phyloP scores from a whole-genome alignment of 2,888 invertebrate genomes.

The Tetanocera ferruginea region DNA sequence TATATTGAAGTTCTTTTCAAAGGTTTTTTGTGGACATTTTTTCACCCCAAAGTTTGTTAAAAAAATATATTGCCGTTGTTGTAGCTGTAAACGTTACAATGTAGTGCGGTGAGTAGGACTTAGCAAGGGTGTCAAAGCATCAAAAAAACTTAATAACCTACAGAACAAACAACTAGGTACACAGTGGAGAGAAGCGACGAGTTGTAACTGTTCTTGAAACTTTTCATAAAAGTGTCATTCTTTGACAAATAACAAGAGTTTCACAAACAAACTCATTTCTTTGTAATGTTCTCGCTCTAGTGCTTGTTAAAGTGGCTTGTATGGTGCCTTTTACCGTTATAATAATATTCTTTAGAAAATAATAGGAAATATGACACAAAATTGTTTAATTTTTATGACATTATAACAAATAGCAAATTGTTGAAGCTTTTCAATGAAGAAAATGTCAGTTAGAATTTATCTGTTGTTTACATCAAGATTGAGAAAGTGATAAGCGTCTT shows the following conservation, averaged over 20 bases:
- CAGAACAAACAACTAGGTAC: background rate
- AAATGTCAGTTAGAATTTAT: no score
- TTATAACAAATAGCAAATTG: no score
- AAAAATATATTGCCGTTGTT: background rate
- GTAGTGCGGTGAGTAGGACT: background rate
- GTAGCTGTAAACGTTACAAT: background rate
- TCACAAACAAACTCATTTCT: background rate
- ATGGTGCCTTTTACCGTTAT: no score
- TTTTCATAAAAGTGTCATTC: background rate
- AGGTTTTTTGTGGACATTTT: background rate
- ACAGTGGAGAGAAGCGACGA: background rate
- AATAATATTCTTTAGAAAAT: no score
- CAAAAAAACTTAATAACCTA: background rate
- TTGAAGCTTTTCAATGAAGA: no score
- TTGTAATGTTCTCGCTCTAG: no score
- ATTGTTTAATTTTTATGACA: no score
- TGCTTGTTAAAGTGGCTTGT: no score
- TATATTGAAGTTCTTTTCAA: background rate
- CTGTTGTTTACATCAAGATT: no score
- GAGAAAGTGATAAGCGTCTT: no score
- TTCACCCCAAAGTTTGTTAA: background rate
- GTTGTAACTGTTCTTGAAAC: background rate
- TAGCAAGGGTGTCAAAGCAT: background rate
- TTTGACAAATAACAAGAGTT: background rate
- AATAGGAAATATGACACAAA: no score